Conservation (phyloP, 1,140 invertebrate species). For the Brachionus koreanus region DNA sequence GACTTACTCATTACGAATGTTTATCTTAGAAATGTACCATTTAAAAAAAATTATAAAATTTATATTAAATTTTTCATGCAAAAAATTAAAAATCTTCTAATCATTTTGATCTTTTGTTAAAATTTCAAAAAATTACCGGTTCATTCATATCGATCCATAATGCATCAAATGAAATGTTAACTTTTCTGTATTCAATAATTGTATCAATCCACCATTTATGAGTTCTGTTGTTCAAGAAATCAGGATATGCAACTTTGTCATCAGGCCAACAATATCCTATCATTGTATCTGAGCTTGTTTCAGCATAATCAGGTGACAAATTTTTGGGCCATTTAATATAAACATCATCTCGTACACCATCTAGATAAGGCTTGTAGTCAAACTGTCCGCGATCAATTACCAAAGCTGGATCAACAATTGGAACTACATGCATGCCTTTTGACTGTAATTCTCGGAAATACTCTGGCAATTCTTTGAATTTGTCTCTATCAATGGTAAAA, state of each 20-base stretch:
- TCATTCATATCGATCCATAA: conserved; percentile 56
- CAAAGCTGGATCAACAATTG: conserved; percentile 56
- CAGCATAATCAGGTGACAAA: conserved; percentile 48
- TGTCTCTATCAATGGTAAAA: conserved; percentile 57
- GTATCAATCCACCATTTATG: conserved; percentile 71
- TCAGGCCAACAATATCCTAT: conserved; percentile 77
- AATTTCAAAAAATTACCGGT: conserved; percentile 50
- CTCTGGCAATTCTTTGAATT: conserved; percentile 54
- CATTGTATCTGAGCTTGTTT: conserved; percentile 20
- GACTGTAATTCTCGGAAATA: conserved; percentile 55
- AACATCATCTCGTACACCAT: conserved; percentile 48
- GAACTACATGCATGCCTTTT: conserved; percentile 54
- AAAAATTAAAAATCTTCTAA: not conserved
- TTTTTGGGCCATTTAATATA: conserved; percentile 51
- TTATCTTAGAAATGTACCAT: too few relatives aligned
- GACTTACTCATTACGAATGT: too few relatives aligned
- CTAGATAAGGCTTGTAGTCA: conserved; percentile 51
- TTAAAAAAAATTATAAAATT: too few relatives aligned
- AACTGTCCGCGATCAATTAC: conserved; percentile 49
- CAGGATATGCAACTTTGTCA: conserved; percentile 71
- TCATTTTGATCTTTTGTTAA: not conserved
- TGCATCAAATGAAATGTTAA: conserved; percentile 68
- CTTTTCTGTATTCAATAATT: conserved; percentile 66
- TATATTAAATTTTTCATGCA: too few relatives aligned
- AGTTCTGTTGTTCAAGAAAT: conserved; percentile 75